These are phyloP conservation scores for Prorops nasuta DNA, from an alignment of 1,140 invertebrate genomes.

Conservation along the genomic window DNA sequence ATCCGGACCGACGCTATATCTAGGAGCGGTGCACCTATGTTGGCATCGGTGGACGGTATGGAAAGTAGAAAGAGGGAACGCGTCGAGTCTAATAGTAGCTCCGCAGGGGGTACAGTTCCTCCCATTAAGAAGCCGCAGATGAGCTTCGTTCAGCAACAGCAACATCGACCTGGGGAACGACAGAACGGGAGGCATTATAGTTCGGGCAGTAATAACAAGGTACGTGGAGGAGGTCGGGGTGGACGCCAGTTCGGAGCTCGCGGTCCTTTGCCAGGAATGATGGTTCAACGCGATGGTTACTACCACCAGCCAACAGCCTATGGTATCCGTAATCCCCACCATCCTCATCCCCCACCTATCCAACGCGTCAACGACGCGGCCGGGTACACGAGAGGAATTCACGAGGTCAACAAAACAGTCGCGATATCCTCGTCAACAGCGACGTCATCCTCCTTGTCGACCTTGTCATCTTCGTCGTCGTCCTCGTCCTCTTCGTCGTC, in stretches of 20 bases:
- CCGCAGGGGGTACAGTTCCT: conserved; percentile 4
- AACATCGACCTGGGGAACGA: conserved; percentile 34
- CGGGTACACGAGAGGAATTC: background rate
- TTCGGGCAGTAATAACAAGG: conserved; percentile 57
- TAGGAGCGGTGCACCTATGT: conserved; percentile 17
- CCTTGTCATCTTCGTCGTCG: conserved; percentile 11
- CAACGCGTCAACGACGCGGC: background rate
- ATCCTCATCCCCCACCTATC: background rate
- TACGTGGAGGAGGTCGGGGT: conserved; percentile 53
- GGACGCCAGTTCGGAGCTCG: conserved; percentile 20
- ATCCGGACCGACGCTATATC: conserved; percentile 57
- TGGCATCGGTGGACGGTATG: conserved; percentile 8
- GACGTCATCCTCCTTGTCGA: conserved; percentile 10
- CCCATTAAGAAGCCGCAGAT: conserved; percentile 35
- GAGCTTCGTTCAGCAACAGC: conserved; percentile 25
- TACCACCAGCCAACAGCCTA: conserved; percentile 31
- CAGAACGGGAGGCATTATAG: conserved; percentile 50
- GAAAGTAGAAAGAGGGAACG: conserved; percentile 40
- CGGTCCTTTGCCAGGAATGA: conserved; percentile 9
- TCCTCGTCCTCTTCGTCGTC: conserved; percentile 5
- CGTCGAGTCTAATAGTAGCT: conserved; percentile 17
- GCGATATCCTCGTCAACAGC: no score
- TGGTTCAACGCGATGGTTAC: conserved; percentile 23
- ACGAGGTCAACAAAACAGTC: background rate
- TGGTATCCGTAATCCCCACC: conserved; percentile 19